Evolutionary conservation across 2,113 vertebrate species (phyloP).

Genomic region (Triplophysa dalaica): DNA sequence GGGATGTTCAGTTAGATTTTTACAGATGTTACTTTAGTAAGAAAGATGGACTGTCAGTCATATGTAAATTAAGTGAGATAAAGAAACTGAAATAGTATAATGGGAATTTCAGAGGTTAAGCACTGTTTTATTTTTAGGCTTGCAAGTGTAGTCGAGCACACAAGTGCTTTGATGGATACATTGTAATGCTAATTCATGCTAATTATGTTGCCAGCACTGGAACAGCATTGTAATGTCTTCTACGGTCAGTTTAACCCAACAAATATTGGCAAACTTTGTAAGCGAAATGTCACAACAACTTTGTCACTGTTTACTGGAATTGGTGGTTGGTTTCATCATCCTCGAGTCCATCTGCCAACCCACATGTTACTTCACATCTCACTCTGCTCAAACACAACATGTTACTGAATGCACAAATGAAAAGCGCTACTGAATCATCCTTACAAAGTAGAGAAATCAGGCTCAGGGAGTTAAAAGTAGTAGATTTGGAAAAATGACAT

Average conservation of each 20-base stretch:
- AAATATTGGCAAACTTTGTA: background rate
- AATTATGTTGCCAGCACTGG: background rate
- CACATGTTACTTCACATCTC: background rate
- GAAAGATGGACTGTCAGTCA: too few species aligned
- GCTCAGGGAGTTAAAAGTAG: background rate
- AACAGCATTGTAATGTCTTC: background rate
- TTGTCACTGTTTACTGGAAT: conserved; percentile 20
- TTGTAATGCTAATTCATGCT: background rate
- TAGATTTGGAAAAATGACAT: background rate
- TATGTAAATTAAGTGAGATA: too few species aligned
- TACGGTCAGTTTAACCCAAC: conserved; percentile 28
- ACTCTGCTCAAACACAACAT: background rate
- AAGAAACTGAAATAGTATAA: background rate
- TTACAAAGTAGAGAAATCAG: background rate
- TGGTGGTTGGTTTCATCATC: conserved; percentile 32
- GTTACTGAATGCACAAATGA: background rate
- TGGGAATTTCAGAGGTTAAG: background rate
- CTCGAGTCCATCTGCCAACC: background rate
- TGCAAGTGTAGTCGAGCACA: background rate
- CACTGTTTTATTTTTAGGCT: background rate
- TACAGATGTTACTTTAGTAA: too few species aligned
- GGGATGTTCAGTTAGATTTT: too few species aligned
- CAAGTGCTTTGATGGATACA: conserved; percentile 1
- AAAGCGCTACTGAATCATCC: background rate
- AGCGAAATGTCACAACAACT: conserved; percentile 4